A percentile compares a stretch with the other conserved stretches of the same genome.
These are phyloP conservation scores for Piaya cayana DNA, from an alignment of 2,113 vertebrate genomes.

Conservation along the genomic window DNA sequence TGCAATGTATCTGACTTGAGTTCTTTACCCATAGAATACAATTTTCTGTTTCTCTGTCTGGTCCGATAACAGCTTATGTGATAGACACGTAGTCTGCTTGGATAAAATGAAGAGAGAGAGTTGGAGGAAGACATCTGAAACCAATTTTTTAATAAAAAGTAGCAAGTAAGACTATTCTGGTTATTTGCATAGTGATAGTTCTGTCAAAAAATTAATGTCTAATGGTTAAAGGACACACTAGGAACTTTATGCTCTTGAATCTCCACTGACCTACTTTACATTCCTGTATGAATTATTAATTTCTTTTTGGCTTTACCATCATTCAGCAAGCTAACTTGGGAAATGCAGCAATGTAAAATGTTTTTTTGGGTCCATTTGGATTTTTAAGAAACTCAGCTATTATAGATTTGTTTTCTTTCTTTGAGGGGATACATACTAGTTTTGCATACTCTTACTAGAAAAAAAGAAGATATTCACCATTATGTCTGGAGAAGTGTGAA, in stretches of 20 bases:
- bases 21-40: background rate
- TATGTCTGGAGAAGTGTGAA: background rate
- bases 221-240: background rate
- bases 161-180: background rate
- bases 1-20: background rate
- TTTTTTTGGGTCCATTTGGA: background rate
- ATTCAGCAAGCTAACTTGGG: background rate
- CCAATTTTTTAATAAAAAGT: background rate
- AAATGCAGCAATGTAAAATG: background rate
- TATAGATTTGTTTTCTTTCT: background rate
- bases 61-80: background rate
- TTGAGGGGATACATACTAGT: background rate
- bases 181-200: background rate
- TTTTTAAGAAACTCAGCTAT: background rate
- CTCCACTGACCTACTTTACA: background rate
- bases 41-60: slow-evolving; percentile 24
- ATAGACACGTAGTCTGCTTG: background rate
- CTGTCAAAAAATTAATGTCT: background rate
- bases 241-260: background rate
- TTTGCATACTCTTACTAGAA: background rate
- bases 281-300: background rate
- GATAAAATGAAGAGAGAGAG: background rate
- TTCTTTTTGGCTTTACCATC: background rate
- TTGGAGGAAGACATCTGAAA: background rate
- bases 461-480: background rate